These are phyloP conservation scores for Leptobrachium ailaonicum DNA, from an alignment of 2,113 vertebrate genomes.

Conservation along the genomic window DNA sequence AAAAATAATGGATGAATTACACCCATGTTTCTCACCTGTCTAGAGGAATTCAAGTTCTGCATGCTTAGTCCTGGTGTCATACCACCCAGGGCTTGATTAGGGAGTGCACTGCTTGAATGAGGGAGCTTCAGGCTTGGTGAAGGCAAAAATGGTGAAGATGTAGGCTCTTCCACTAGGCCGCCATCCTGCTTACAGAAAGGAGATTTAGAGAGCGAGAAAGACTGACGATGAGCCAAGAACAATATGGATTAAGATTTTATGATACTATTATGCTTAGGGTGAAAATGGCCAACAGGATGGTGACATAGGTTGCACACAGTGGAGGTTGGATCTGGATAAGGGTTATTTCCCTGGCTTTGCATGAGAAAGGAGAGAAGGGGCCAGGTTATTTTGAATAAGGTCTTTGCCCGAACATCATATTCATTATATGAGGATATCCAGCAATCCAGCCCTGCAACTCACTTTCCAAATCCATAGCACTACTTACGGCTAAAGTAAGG, in stretches of 20 bases:
- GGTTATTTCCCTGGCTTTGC: no score
- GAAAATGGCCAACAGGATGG: no score
- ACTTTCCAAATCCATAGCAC: no score
- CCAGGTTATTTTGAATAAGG: no score
- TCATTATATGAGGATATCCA: no score
- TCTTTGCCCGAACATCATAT: no score
- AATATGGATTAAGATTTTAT: background rate
- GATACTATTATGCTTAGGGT: background rate
- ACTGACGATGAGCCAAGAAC: slow-evolving; percentile 47
- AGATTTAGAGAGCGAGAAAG: slow-evolving; percentile 64
- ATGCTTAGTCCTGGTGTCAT: slow-evolving; percentile 94
- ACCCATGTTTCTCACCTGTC: slow-evolving; percentile 81
- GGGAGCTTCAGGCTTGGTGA: slow-evolving; percentile 98
- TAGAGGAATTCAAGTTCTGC: slow-evolving; percentile 99
- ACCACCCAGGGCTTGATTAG: slow-evolving; percentile 93
- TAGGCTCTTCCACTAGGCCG: slow-evolving; percentile 92
- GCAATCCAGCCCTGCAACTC: no score
- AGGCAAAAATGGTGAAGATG: slow-evolving; percentile 99
- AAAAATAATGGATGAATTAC: no score
- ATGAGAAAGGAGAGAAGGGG: no score
- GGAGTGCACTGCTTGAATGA: slow-evolving; percentile 94
- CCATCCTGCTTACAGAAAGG: slow-evolving; percentile 85
- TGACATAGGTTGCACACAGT: no score
- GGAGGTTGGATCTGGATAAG: no score
- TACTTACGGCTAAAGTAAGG: no score